A percentile compares a stretch with the other conserved stretches of the same genome.
Conservation (phyloP, 2,888 invertebrate genomes). For the Protodeltote pygarga region DNA sequence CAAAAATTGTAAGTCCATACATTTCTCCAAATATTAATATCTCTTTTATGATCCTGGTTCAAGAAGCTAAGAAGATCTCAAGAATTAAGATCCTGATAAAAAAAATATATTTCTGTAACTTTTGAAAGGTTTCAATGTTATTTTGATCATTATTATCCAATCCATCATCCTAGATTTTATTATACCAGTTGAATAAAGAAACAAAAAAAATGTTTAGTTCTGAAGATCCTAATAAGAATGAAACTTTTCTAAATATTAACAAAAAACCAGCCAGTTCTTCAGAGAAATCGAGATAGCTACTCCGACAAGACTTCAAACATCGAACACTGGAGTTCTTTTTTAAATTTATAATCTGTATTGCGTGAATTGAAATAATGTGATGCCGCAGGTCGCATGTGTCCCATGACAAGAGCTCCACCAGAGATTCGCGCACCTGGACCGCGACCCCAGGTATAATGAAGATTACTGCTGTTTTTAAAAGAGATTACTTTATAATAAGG, state of each 20-base stretch:
- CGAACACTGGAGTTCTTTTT: neutral
- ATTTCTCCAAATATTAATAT: conserved; percentile 11
- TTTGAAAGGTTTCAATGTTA: conserved; percentile 15
- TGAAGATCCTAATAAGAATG: conserved; percentile 14
- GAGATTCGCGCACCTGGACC: conserved; percentile 79
- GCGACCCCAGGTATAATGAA: conserved; percentile 63
- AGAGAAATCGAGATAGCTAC: neutral
- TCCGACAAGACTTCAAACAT: neutral
- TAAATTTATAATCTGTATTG: conserved; percentile 2
- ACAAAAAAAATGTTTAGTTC: neutral
- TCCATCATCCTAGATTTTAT: neutral
- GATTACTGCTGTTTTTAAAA: conserved; percentile 52
- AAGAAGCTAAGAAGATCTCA: neutral
- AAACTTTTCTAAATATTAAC: conserved; percentile 3
- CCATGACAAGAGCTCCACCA: conserved; percentile 76
- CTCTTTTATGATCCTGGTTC: neutral
- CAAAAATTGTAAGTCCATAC: too few relatives aligned
- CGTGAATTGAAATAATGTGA: conserved; percentile 48
- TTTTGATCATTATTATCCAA: conserved; percentile 9
- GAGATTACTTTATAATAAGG: conserved; percentile 43
- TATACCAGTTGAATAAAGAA: neutral
- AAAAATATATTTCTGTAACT: neutral
- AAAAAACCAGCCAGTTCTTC: conserved; percentile 6
- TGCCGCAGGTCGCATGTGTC: conserved; percentile 81
- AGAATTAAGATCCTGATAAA: neutral